phyloP scores from a whole-genome alignment of 2,888 invertebrate genomes.

The Caenorhabditis sinica region DNA sequence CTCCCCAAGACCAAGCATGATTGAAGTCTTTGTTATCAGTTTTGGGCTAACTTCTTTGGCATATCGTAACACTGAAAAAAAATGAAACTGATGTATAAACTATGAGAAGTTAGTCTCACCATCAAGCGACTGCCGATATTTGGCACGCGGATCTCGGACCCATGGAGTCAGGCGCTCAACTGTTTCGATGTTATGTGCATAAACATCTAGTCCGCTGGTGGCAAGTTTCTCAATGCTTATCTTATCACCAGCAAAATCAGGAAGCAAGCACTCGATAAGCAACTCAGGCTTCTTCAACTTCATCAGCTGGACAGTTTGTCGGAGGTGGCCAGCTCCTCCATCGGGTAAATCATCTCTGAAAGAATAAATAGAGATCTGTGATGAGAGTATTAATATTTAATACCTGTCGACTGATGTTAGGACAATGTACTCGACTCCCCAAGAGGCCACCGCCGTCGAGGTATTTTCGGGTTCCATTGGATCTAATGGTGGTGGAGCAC shows the following conservation, averaged over 20 bases:
- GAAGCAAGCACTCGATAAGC: slow-evolving; percentile 96
- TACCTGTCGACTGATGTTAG: slow-evolving; percentile 95
- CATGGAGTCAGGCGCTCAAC: slow-evolving; percentile 85
- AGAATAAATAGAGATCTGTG: too few relatives aligned
- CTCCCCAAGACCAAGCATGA: slow-evolving; percentile 97
- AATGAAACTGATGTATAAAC: background rate
- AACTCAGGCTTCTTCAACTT: slow-evolving; percentile 90
- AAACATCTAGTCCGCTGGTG: slow-evolving; percentile 91
- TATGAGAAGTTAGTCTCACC: slow-evolving; percentile 88
- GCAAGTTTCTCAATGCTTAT: slow-evolving; percentile 86
- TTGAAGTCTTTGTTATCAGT: slow-evolving; percentile 96
- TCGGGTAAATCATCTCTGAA: slow-evolving; percentile 92
- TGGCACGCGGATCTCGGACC: slow-evolving; percentile 95
- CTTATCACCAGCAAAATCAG: slow-evolving; percentile 93
- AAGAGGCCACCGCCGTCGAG: slow-evolving; percentile 92
- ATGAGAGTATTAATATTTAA: background rate
- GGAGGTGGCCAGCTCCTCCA: slow-evolving; percentile 95
- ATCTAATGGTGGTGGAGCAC: slow-evolving; percentile 93
- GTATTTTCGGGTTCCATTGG: slow-evolving; percentile 94
- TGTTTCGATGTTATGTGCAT: slow-evolving; percentile 98
- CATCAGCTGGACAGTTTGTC: slow-evolving; percentile 92
- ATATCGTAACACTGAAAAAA: slow-evolving; percentile 58
- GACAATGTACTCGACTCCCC: slow-evolving; percentile 98
- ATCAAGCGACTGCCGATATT: slow-evolving; percentile 92
- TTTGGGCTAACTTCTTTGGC: slow-evolving; percentile 89